A percentile compares a stretch with the other conserved stretches of the same genome.
These are phyloP conservation scores for Xiphophorus hellerii DNA, from an alignment of 2,113 vertebrate species.

Conservation along the genomic window DNA sequence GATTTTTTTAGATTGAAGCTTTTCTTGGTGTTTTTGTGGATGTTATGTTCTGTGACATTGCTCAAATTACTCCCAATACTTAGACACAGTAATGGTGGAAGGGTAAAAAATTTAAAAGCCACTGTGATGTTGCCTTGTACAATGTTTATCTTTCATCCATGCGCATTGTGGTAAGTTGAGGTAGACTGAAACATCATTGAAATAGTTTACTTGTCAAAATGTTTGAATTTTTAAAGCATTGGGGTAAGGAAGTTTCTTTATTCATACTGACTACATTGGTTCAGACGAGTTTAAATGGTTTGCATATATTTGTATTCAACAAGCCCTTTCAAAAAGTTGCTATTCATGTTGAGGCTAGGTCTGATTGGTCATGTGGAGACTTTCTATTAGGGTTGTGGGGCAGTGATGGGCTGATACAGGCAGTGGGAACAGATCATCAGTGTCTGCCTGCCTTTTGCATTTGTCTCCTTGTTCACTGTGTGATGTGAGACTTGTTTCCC, in stretches of 20 bases:
- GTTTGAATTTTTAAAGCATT: slow-evolving; percentile 10
- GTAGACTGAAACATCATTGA: neutral
- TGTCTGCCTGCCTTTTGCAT: slow-evolving; percentile 29
- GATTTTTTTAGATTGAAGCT: slow-evolving; percentile 4
- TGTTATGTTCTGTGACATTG: slow-evolving; percentile 25
- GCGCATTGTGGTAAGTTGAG: slow-evolving; percentile 17
- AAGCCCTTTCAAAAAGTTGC: slow-evolving; percentile 7
- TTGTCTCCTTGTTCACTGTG: slow-evolving; percentile 83
- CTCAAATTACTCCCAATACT: slow-evolving; percentile 20
- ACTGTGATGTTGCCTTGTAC: neutral
- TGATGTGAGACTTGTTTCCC: slow-evolving; percentile 98
- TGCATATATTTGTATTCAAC: neutral
- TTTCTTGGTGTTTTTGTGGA: slow-evolving; percentile 17
- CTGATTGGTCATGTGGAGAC: neutral
- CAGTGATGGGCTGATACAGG: neutral
- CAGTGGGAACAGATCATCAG: neutral
- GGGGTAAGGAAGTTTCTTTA: neutral
- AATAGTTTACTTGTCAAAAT: neutral
- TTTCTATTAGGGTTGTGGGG: slow-evolving; percentile 14
- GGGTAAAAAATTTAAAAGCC: neutral
- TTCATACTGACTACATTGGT: neutral
- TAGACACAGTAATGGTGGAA: neutral
- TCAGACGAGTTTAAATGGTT: neutral
- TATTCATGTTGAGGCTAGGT: neutral
- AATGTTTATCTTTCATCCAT: slow-evolving; percentile 14